Conservation (phyloP, 2,888 invertebrate species). For the Meteorus colon region DNA sequence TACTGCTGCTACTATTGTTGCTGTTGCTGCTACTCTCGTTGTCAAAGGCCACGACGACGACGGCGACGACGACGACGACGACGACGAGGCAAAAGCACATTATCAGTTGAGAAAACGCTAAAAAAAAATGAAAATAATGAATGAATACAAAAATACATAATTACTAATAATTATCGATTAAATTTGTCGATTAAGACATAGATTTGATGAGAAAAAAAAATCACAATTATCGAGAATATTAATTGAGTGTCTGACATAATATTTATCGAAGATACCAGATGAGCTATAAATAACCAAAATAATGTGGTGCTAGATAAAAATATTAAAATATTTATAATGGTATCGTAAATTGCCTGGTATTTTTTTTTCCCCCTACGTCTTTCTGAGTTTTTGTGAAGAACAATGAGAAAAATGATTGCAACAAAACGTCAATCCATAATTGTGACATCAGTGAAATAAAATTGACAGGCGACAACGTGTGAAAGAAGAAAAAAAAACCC, state of each 20-base stretch:
- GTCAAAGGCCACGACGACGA: slow-evolving; percentile 37
- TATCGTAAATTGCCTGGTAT: not conserved
- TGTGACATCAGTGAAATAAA: not conserved
- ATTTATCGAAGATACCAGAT: not conserved
- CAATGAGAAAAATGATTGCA: not conserved
- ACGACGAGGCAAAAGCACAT: slow-evolving; percentile 31
- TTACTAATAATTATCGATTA: not conserved
- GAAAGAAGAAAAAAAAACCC: not conserved
- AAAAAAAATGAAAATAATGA: slow-evolving; percentile 15
- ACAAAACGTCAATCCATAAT: not conserved
- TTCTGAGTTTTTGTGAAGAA: not conserved
- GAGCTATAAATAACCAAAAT: not conserved
- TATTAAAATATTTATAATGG: not conserved
- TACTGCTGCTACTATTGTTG: slow-evolving; percentile 32
- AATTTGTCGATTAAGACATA: not conserved
- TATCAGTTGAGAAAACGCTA: slow-evolving; percentile 31
- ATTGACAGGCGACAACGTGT: not conserved
- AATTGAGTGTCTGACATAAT: not conserved
- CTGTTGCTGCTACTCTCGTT: slow-evolving; percentile 35
- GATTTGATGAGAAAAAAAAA: not conserved
- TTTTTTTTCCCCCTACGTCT: no score
- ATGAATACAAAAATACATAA: not conserved
- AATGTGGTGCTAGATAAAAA: not conserved
- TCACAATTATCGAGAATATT: not conserved
- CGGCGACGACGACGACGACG: slow-evolving; percentile 36